These are phyloP conservation scores for Oophaga sylvatica DNA, from an alignment of 2,797 vertebrate genomes.

Conservation along the genomic window DNA sequence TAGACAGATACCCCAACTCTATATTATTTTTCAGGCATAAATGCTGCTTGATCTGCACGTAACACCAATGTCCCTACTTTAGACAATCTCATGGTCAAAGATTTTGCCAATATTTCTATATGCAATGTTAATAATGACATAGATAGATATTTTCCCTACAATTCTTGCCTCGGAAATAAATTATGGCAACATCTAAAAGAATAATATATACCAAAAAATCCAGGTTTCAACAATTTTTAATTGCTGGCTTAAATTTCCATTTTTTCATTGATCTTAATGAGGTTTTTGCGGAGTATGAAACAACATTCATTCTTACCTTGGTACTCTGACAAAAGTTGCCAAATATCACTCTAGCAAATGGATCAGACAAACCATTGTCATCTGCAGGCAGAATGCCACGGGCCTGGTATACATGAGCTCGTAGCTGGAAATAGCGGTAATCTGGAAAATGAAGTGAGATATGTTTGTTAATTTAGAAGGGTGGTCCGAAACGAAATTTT, in stretches of 20 bases:
- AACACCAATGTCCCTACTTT: no score
- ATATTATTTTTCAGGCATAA: no score
- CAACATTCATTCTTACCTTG: constrained; percentile 69
- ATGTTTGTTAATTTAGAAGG: background rate
- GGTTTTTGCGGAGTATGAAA: background rate
- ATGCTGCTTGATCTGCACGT: no score
- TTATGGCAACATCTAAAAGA: no score
- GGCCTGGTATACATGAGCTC: constrained; percentile 91
- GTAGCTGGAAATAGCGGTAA: constrained; percentile 90
- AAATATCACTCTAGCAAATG: constrained; percentile 87
- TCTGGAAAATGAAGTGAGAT: constrained; percentile 63
- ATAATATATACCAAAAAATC: background rate
- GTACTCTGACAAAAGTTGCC: constrained; percentile 88
- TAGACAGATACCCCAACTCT: no score
- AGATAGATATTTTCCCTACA: no score
- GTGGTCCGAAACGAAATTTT: background rate
- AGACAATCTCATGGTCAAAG: no score
- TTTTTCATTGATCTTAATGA: background rate
- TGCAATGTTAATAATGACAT: no score
- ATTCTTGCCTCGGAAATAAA: no score
- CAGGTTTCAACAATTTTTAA: background rate
- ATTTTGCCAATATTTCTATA: no score
- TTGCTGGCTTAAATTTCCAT: background rate
- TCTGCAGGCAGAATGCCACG: constrained; percentile 87
- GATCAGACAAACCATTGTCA: constrained; percentile 89